Evolutionary conservation across 1,140 invertebrate species (phyloP), one percentile per base, ranked within the genome.

Genomic region (Drosophila setifemur): DNA sequence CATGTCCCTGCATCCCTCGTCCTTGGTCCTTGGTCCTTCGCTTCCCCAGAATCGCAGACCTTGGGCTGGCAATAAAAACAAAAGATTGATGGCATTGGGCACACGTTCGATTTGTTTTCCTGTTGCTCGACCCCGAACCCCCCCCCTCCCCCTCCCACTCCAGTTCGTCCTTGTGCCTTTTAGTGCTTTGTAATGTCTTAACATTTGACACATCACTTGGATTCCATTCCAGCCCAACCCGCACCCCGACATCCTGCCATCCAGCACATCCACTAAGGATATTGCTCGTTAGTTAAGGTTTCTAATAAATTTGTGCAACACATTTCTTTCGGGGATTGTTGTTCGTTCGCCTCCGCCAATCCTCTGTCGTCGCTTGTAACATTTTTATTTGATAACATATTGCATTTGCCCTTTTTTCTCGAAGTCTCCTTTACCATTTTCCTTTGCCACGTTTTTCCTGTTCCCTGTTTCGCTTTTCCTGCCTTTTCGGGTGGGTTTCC

Each of bases 31-130:
- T 48, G 31, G 40, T 53, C 14, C 29, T 18, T 23, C 39, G 61
- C 63, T 87, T 88, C 82, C 52, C 55, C 72, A 68, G 79, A 88
- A 85, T 76, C 57, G 61, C 74, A 47, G 57, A 79, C 68, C 71
- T 57, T 66, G 48, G 66, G 48, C 57, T 64, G 69, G 76, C 82
- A 88, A 87, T 88, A 87, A 87, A 82, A 87, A 87, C 82, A 87
- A 87, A 87, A 87, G 83, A 87, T 87, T 87, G 82, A 87, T 87
- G 83, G 83, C 85, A 87, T 88, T 87, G 85, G 85, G 83, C 83
- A 87, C 83, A 87, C 83, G 83, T 87, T 87, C 83, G 85, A 88
- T 88, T 87, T 87, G 73, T 88, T 85, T 86, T 77, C 78, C 78
- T 86, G 76, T 82, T 87, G 82, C 76, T 87, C 40, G 21, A 40